A percentile compares a stretch with the other conserved stretches of the same genome.
phyloP scores from a whole-genome alignment of 2,888 invertebrate species.

The Meteorus cinctellus region DNA sequence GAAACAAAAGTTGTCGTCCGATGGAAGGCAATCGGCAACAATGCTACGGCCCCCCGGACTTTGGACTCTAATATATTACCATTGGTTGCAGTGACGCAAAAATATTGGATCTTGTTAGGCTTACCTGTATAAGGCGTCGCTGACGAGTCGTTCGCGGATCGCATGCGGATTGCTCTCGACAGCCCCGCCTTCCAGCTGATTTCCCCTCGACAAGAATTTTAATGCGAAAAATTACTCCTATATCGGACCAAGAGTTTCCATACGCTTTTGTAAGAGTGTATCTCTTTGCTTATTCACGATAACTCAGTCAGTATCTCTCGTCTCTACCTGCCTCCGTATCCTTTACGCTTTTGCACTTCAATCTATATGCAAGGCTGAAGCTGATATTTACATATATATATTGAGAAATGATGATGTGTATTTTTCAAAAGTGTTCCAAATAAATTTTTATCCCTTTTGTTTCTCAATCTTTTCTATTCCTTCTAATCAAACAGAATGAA shows the following conservation, averaged over 20 bases:
- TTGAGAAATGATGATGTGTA: neutral
- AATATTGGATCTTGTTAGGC: conserved; percentile 72
- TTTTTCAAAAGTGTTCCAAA: neutral
- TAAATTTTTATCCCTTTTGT: neutral
- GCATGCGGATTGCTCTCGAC: conserved; percentile 36
- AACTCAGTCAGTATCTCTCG: neutral
- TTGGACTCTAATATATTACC: conserved; percentile 71
- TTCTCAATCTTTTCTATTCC: neutral
- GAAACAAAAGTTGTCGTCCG: conserved; percentile 65
- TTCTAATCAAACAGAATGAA: neutral
- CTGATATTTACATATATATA: no score
- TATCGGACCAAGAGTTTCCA: neutral
- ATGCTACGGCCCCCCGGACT: conserved; percentile 71
- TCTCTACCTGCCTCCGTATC: neutral
- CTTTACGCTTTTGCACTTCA: no score
- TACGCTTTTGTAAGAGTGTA: neutral
- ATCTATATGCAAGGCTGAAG: no score
- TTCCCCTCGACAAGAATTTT: conserved; percentile 69
- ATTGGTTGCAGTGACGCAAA: conserved; percentile 65
- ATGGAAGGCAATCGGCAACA: conserved; percentile 60
- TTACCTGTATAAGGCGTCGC: conserved; percentile 68
- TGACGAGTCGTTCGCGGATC: conserved; percentile 39
- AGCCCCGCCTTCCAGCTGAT: conserved; percentile 53
- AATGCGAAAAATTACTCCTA: conserved; percentile 70
- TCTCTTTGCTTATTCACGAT: neutral